These are phyloP conservation scores for Ylistrum balloti DNA, from an alignment of 1,140 invertebrate species.

Conservation along the genomic window DNA sequence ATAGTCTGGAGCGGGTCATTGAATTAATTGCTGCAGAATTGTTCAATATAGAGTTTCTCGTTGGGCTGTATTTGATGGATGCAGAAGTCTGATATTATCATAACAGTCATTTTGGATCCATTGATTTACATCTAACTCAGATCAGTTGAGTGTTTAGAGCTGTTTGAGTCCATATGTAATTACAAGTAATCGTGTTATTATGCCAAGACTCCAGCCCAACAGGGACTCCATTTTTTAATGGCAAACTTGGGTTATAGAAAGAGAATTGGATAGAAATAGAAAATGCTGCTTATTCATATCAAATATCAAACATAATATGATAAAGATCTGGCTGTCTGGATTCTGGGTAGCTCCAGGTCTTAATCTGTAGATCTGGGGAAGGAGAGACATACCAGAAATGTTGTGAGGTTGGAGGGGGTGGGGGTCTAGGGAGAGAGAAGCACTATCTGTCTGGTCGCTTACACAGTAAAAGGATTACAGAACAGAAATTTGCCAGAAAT, in stretches of 20 bases:
- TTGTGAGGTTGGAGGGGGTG: not conserved
- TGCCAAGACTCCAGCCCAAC: not conserved
- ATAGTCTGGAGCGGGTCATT: not conserved
- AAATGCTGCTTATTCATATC: slow-evolving; percentile 34
- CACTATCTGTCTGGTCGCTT: not conserved
- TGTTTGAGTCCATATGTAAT: not conserved
- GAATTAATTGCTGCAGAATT: not conserved
- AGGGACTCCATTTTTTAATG: not conserved
- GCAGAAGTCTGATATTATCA: not conserved
- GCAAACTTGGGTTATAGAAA: not conserved
- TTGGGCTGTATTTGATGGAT: not conserved
- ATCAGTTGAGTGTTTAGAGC: not conserved
- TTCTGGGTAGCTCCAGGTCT: not conserved
- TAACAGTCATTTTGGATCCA: slow-evolving; percentile 5
- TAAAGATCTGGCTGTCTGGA: not conserved
- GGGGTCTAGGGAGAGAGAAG: not conserved
- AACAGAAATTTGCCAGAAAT: too few relatives aligned
- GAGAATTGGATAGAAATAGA: slow-evolving; percentile 9
- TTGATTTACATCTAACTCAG: not conserved
- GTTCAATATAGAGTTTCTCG: not conserved
- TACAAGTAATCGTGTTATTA: not conserved
- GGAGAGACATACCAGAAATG: slow-evolving; percentile 22
- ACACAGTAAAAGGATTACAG: not conserved
- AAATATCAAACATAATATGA: not conserved
- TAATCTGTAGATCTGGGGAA: not conserved